Evolutionary conservation across 2,113 vertebrate species (phyloP).

Genomic region (Oxyura jamaicensis): DNA sequence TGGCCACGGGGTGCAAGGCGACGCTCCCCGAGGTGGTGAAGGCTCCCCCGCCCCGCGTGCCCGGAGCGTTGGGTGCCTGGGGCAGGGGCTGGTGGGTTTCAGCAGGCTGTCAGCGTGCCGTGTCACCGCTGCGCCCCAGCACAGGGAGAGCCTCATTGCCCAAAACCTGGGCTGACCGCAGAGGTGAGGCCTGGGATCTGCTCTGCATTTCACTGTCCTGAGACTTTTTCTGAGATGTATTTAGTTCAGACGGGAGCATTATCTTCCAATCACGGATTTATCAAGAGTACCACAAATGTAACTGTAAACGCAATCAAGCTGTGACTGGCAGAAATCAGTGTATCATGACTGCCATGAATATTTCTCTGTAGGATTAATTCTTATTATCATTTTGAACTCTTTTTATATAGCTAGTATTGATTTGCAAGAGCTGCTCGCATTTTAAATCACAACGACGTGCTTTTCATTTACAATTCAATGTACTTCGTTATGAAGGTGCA

Average conservation of each 20-base stretch:
- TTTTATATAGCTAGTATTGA: neutral
- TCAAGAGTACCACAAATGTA: neutral
- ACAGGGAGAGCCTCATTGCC: too few relatives aligned
- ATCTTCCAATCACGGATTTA: neutral
- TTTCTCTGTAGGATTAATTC: neutral
- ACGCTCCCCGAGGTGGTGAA: too few relatives aligned
- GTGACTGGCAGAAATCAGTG: neutral
- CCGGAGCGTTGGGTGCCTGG: too few relatives aligned
- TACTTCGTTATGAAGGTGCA: neutral
- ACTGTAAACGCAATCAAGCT: neutral
- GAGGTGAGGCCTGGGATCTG: rapidly evolving
- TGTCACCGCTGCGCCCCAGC: neutral
- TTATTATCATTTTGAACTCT: neutral
- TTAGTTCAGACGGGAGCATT: neutral
- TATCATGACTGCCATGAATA: neutral
- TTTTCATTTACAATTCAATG: neutral
- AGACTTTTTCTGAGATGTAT: neutral
- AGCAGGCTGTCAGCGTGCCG: rapidly evolving
- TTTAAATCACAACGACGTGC: neutral
- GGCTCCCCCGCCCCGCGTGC: too few relatives aligned
- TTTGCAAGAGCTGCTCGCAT: slow-evolving; percentile 6
- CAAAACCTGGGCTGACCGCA: rapidly evolving
- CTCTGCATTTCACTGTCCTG: neutral
- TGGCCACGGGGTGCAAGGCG: too few relatives aligned
- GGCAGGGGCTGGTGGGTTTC: rapidly evolving